Evolutionary conservation across 2,113 vertebrate genomes (phyloP).

Genomic region (Tachysurus vachellii): DNA sequence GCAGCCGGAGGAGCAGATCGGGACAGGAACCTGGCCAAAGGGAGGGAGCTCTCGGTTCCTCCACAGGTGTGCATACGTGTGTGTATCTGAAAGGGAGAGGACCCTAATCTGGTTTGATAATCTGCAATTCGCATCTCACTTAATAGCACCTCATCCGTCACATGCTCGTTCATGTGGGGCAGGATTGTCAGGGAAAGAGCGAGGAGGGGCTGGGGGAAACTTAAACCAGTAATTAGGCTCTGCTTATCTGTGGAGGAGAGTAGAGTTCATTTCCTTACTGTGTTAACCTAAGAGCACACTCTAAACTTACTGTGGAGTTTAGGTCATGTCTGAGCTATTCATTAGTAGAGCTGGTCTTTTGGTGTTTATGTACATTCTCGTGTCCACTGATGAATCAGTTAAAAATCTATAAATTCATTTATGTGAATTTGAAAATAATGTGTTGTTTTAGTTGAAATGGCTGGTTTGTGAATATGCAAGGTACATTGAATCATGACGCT

Average conservation of each 20-base stretch:
- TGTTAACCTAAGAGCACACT: conserved; percentile 56
- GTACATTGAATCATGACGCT: background rate
- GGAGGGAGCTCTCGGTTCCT: conserved; percentile 21
- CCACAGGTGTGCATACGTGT: conserved; percentile 45
- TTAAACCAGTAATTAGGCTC: conserved; percentile 58
- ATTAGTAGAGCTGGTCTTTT: background rate
- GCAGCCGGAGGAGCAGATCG: background rate
- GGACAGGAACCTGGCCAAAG: background rate
- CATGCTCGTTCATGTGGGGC: conserved; percentile 47
- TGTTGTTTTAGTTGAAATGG: background rate
- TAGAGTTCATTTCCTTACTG: conserved; percentile 50
- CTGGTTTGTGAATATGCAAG: background rate
- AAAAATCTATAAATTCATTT: background rate
- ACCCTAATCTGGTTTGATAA: conserved; percentile 57
- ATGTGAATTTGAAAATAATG: background rate
- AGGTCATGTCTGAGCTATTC: background rate
- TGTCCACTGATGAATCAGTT: background rate
- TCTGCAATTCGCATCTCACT: conserved; percentile 54
- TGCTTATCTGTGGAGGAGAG: conserved; percentile 51
- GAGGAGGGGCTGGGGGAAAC: conserved; percentile 53
- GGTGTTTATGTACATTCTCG: background rate
- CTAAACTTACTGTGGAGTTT: background rate
- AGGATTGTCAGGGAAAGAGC: conserved; percentile 49
- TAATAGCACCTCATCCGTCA: conserved; percentile 59
- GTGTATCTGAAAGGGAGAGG: conserved; percentile 33